A percentile compares a stretch with the other conserved stretches of the same genome.
phyloP scores from a whole-genome alignment of 2,797 vertebrate genomes.

The Yasuhikotakia modesta region DNA sequence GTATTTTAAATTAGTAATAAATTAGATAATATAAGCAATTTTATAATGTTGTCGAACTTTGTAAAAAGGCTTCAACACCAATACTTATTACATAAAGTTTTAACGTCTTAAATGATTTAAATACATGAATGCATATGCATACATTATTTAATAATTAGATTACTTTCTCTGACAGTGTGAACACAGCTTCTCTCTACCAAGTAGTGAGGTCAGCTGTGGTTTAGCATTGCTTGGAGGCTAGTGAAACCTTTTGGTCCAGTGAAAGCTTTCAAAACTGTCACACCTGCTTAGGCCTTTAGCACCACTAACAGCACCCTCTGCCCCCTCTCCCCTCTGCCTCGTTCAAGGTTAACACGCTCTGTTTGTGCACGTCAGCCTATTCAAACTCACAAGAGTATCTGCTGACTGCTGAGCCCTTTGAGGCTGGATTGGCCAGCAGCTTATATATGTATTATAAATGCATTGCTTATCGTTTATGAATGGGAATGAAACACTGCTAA shows the following conservation, averaged over 20 bases:
- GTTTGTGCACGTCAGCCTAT: slow-evolving; percentile 33
- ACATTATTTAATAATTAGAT: too few relatives aligned
- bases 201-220: slow-evolving; percentile 66
- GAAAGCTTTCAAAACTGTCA: slow-evolving; percentile 77
- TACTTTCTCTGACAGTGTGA: slow-evolving; percentile 5
- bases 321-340: slow-evolving; percentile 55
- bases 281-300: slow-evolving; percentile 74
- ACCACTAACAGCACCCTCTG: slow-evolving; percentile 24
- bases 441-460: slow-evolving; percentile 34
- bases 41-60: too few relatives aligned
- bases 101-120: too few relatives aligned
- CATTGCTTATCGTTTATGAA: neutral
- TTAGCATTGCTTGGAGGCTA: slow-evolving; percentile 71
- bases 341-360: slow-evolving; percentile 49
- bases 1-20: too few relatives aligned
- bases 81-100: too few relatives aligned
- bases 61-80: too few relatives aligned
- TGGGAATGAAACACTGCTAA: neutral
- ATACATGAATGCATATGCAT: too few relatives aligned
- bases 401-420: too few relatives aligned
- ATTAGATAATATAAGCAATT: too few relatives aligned
- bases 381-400: slow-evolving; percentile 22
- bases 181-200: slow-evolving; percentile 50
- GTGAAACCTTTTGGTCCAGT: slow-evolving; percentile 68
- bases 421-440: neutral